Base-by-base conservation (phyloP, 2,113 vertebrate species). In the Corydoras sp. region DNA sequence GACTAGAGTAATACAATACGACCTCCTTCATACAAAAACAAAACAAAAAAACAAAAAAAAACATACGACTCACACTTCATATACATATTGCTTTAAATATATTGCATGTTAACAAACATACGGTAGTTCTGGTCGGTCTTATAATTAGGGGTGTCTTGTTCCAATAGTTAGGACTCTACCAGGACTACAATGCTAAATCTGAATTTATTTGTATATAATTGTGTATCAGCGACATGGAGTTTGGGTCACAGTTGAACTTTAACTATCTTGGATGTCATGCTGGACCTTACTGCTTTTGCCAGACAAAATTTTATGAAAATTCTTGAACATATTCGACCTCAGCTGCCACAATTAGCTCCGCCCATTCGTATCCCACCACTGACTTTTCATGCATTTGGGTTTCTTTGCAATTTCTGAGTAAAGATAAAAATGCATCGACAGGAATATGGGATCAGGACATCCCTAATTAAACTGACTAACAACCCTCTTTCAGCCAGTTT, bases 51-150 rank as follows among this genome's bases (percentile, higher is more conserved):
- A 24, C 18, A 24, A 24, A 24, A 65, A 70, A 73, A 77, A 5
- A 43, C 3, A 7, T 13, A 62, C 11, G 60, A 72, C 59, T 62
- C 62, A 61, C 64, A 68, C 54, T 48, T 53, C 14, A 32, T 9
- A 24, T 75, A 71, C 70, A 67, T 80, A 80, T 80, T 80, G 79
- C 79, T 80, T 80, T 68, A 62, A 62, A 72, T 72, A 69, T 75
- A 75, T 80, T 69, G 72, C 68, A 77, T 69, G 71, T 74, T 64
- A 66, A 13, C 73, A 29, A 68, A 68, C 56, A 69, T 75, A 62
- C 69, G 53, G 63, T 58, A 68, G 61, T 68, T 68, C 69, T 55
- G 66, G 35, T 66, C 51, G 51, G 35, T 51, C 35, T 68, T 35
- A 32, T 68, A 56, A 14, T 15, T 50, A 50, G 74, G 51, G 51